These are phyloP conservation scores for Parnassius smintheus DNA, from an alignment of 2,888 invertebrate genomes.

Conservation along the genomic window DNA sequence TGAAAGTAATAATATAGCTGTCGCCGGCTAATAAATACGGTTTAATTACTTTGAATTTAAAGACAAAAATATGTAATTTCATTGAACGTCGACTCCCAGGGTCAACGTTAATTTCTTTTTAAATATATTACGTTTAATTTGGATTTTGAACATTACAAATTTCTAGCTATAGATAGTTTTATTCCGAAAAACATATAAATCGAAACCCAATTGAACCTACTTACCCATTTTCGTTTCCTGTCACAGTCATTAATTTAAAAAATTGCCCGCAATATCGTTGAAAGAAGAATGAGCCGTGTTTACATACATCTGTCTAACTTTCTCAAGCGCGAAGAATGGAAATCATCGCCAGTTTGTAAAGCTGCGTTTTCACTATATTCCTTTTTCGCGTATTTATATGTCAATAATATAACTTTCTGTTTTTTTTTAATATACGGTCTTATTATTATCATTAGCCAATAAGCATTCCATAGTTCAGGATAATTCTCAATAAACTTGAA, in stretches of 20 bases:
- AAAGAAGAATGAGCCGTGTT: constrained; percentile 25
- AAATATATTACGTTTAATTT: too few relatives aligned
- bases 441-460: too few relatives aligned
- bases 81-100: neutral
- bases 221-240: constrained; percentile 21
- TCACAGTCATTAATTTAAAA: constrained; percentile 28
- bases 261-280: constrained; percentile 21
- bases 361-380: constrained; percentile 16
- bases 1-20: constrained; percentile 31
- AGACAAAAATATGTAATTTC: neutral
- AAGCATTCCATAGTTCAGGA: too few relatives aligned
- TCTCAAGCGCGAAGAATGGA: constrained; percentile 28
- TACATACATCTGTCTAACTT: constrained; percentile 28
- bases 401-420: too few relatives aligned
- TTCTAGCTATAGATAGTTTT: constrained; percentile 1
- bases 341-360: constrained; percentile 26
- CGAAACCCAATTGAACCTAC: constrained; percentile 12
- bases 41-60: constrained; percentile 6
- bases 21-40: constrained; percentile 29
- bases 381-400: too few relatives aligned
- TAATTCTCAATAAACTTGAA: too few relatives aligned
- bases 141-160: neutral
- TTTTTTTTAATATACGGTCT: too few relatives aligned
- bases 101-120: too few relatives aligned
- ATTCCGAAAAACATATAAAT: constrained; percentile 5